Evolutionary conservation across 2,797 vertebrate species (phyloP).

Genomic region (Caiman crocodilus): DNA sequence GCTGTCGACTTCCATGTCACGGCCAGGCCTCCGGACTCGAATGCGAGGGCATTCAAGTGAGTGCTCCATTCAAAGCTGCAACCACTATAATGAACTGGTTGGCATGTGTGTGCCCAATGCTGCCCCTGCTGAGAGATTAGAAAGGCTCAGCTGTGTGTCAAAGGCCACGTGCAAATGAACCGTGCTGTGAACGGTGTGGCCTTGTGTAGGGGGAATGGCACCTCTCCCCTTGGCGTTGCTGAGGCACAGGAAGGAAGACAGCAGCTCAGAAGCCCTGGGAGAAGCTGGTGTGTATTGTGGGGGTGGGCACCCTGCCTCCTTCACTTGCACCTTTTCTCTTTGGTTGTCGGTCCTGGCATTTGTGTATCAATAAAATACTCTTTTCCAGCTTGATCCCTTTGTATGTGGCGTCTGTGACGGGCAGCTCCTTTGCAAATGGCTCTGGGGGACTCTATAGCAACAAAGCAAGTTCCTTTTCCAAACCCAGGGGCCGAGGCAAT

Average conservation of each 20-base stretch:
- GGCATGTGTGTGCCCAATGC: background rate
- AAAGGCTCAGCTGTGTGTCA: background rate
- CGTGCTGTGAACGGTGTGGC: background rate
- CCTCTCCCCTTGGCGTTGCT: background rate
- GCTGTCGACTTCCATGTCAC: background rate
- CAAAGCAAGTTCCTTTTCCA: background rate
- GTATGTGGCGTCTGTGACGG: background rate
- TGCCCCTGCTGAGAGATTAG: background rate
- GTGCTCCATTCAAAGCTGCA: background rate
- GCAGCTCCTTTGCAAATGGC: background rate
- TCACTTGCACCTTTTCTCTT: fast-evolving
- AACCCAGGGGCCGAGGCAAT: background rate
- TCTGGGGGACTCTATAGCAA: background rate
- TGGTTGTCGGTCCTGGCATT: background rate
- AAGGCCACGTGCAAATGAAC: too few species aligned
- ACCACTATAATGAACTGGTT: background rate
- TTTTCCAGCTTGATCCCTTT: background rate
- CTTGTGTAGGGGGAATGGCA: background rate
- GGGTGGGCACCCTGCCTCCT: too few species aligned
- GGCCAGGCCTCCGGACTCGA: background rate
- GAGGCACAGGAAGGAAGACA: too few species aligned
- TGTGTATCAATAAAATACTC: background rate
- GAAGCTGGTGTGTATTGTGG: too few species aligned
- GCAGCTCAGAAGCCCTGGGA: too few species aligned
- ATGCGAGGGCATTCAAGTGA: fast-evolving